A percentile compares a stretch with the other conserved stretches of the same genome.
These are phyloP conservation scores for Meloidogyne chitwoodi DNA, from an alignment of 1,140 invertebrate species.

Conservation along the genomic window DNA sequence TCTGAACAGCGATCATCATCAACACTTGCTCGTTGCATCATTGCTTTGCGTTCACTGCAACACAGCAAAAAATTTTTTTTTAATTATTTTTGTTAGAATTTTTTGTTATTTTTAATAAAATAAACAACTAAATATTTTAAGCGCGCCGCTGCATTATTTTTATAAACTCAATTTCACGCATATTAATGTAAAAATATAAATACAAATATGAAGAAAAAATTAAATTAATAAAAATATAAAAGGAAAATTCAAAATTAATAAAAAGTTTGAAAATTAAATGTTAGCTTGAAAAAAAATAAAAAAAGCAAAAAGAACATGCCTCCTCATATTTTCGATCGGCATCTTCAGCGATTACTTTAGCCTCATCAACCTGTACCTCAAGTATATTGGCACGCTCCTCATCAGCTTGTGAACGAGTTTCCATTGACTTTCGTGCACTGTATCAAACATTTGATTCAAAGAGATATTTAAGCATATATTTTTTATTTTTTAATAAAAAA, in stretches of 20 bases:
- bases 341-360: constrained; percentile 94
- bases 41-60: constrained; percentile 58
- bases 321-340: constrained; percentile 99
- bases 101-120: not conserved
- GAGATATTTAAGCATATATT: no score
- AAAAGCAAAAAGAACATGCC: constrained; percentile 65
- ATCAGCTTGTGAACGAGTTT: constrained; percentile 97
- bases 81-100: not conserved
- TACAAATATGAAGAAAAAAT: not conserved
- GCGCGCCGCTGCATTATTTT: no score
- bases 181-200: no score
- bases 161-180: no score
- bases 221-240: not conserved
- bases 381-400: constrained; percentile 88
- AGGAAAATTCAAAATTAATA: not conserved
- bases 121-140: no score
- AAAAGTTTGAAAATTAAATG: not conserved
- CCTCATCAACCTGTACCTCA: constrained; percentile 88
- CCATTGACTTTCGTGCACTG: constrained; percentile 95
- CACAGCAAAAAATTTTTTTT: not conserved
- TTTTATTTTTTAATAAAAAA: no score
- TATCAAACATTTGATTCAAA: not conserved
- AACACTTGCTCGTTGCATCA: constrained; percentile 56
- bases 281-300: not conserved
- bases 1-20: constrained; percentile 60